These are phyloP conservation scores for Listronotus bonariensis DNA, from an alignment of 1,140 invertebrate species.

Conservation along the genomic window DNA sequence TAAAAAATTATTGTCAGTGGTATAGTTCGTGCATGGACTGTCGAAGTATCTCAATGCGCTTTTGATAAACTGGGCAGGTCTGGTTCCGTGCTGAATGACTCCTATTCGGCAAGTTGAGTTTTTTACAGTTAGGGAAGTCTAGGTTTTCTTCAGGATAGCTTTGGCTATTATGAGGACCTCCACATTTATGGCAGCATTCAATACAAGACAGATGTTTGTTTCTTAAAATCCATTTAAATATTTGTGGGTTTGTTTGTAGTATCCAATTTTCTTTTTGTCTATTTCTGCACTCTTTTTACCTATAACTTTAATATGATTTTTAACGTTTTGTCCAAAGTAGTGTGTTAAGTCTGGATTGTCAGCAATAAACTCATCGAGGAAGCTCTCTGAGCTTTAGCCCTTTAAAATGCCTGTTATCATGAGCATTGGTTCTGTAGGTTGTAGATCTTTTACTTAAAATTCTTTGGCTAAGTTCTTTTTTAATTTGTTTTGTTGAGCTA, in stretches of 20 bases:
- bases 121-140: not conserved
- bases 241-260: not conserved
- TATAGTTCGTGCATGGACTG: too few species aligned
- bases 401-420: slow-evolving; percentile 3
- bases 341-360: too few species aligned
- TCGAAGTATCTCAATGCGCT: not conserved
- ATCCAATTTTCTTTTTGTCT: slow-evolving; percentile 3
- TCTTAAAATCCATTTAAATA: not conserved
- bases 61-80: not conserved
- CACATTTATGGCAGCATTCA: too few species aligned
- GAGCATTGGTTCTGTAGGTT: not conserved
- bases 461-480: too few species aligned
- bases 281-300: not conserved
- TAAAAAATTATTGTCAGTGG: too few species aligned
- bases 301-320: not conserved
- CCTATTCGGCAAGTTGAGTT: not conserved
- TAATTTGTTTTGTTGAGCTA: too few species aligned
- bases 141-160: not conserved
- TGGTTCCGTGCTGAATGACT: not conserved
- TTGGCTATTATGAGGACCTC: too few species aligned
- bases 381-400: not conserved
- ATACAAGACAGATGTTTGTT: not conserved
- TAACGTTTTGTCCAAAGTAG: not conserved
- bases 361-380: not conserved
- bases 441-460: too few species aligned